phyloP scores from a whole-genome alignment of 2,888 invertebrate genomes.

The Drosophila anceps region DNA sequence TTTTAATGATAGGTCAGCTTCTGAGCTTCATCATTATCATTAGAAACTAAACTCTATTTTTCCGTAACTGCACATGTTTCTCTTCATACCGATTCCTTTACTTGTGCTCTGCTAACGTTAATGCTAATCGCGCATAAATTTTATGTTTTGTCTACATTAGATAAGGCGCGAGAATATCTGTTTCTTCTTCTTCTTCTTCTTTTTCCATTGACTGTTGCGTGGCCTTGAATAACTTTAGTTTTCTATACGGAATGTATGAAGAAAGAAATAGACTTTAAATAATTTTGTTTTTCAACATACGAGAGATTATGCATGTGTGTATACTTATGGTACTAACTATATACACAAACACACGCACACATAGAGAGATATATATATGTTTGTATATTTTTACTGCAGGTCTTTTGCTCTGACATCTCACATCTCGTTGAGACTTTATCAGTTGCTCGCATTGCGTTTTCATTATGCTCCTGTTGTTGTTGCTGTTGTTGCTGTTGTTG shows the following conservation, averaged over 20 bases:
- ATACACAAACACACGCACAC: background rate
- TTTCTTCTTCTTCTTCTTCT: too few species aligned
- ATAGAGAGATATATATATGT: background rate
- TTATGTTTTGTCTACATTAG: constrained; percentile 14
- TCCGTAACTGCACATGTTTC: background rate
- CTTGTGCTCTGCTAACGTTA: background rate
- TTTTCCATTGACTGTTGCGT: constrained; percentile 11
- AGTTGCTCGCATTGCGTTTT: constrained; percentile 28
- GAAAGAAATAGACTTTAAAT: constrained; percentile 13
- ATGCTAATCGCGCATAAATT: constrained; percentile 3
- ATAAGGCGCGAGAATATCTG: constrained; percentile 7
- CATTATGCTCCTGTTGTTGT: constrained; percentile 17
- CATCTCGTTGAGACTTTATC: constrained; percentile 39
- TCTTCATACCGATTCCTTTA: background rate
- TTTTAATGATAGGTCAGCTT: too few species aligned
- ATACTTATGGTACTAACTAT: background rate
- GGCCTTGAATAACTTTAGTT: constrained; percentile 13
- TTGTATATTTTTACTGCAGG: constrained; percentile 2
- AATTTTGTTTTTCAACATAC: background rate
- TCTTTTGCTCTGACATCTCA: constrained; percentile 14
- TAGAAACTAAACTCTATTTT: background rate
- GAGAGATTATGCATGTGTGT: background rate
- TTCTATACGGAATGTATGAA: background rate
- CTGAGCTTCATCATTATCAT: too few species aligned
- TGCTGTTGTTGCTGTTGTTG: constrained; percentile 3